Base-by-base conservation (phyloP, 2,888 invertebrate species). In the Mythimna ferrago region DNA sequence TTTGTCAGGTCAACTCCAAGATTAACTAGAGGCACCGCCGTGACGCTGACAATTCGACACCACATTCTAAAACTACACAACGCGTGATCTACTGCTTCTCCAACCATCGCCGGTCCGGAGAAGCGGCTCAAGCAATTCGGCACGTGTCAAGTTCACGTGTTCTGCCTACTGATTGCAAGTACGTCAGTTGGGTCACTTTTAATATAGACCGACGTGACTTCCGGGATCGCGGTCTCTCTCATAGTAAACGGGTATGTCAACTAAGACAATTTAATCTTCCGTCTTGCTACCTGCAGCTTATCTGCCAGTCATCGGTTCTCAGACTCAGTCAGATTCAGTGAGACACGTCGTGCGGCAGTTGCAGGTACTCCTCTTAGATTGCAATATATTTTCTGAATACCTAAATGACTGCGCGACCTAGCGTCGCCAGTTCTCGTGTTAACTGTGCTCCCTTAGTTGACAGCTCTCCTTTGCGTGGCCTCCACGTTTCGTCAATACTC, bases 401-500 rank as follows among this genome's bases (percentile, higher is more conserved):
- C 44, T 48, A 53, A 53, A 6, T 63, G 54, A 48, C 67, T 75
- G 70, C 2, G 83, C 67, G 70, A 63, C 44, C n/a, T 35, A 56
- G 14, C 9, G 44, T 75, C 75, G 80, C 80, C 70, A 56, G 70
- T 79, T 74, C 14, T 62, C 56, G 38, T 83, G 64, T 75, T 81
- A 81, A 81, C 58, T 80, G 32, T 75, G 67, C 61, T 80, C 80
- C 67, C 51, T 81, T 66, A 80, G 70, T 81, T 81, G 81, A 83
- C 83, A 81, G 81, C 48, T 19, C 75, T 57, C 41, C 54, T 57
- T 63, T 61, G 56, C 56, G 69, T 71, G 75, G 62, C 51, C 66
- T 63, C 66, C 83, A 73, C 64, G 63, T 66, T 54, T 63, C 58
- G 14, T 32, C 77, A 35, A 71, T 66, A 53, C 53, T 53, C 66